Percentiles rank a stretch among this genome's conserved stretches.
These are phyloP conservation scores for Sebastes umbrosus DNA, from an alignment of 2,797 vertebrate species.

Conservation along the genomic window DNA sequence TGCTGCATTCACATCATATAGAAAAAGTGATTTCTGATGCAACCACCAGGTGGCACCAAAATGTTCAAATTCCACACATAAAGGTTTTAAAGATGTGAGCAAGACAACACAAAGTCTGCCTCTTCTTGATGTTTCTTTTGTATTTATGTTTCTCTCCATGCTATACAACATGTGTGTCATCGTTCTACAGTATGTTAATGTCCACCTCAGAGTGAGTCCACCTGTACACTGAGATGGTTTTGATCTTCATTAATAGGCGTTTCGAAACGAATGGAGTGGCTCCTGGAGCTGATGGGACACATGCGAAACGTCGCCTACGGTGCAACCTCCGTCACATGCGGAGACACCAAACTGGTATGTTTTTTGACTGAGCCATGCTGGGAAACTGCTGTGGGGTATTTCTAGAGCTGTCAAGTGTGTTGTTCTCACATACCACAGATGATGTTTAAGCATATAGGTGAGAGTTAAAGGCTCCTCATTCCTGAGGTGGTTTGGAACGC, in stretches of 20 bases:
- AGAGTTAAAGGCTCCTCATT: not conserved
- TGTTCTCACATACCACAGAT: not conserved
- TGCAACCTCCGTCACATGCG: conserved; percentile 65
- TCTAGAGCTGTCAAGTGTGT: not conserved
- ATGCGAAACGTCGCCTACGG: conserved; percentile 87
- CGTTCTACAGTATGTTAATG: not conserved
- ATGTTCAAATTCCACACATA: not conserved
- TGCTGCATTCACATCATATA: not conserved
- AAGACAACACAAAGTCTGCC: not conserved
- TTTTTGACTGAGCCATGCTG: too few species aligned
- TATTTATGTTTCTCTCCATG: not conserved
- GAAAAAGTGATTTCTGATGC: rapidly evolving
- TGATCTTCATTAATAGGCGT: conserved; percentile 80
- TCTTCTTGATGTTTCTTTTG: not conserved
- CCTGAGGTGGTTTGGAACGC: not conserved
- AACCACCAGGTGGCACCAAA: not conserved
- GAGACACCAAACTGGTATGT: conserved; percentile 82
- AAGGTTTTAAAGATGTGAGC: not conserved
- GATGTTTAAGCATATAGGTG: not conserved
- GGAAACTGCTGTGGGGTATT: not conserved
- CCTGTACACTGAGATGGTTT: not conserved
- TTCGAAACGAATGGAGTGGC: conserved; percentile 90
- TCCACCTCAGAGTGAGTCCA: not conserved
- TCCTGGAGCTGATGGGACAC: conserved; percentile 93
- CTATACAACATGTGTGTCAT: not conserved